Percentiles rank a stretch among this genome's conserved stretches.
Evolutionary conservation across 2,113 vertebrate genomes (phyloP).

Genomic region (Tychaedon coryphoeus): DNA sequence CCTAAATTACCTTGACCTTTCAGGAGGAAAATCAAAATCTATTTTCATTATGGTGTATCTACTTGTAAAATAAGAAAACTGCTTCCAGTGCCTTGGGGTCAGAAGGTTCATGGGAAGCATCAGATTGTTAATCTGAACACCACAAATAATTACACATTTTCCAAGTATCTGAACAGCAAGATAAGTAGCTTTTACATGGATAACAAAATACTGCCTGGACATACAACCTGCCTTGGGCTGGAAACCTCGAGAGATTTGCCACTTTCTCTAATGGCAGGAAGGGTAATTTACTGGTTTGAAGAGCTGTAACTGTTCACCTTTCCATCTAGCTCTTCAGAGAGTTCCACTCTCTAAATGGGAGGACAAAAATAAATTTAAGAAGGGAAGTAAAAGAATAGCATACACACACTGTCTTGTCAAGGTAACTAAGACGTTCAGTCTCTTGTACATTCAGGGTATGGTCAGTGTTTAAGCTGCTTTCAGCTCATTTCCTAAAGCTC

Average conservation of each 20-base stretch:
- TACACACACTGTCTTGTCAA: background rate
- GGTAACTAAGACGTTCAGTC: background rate
- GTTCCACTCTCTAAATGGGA: background rate
- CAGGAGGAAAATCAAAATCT: background rate
- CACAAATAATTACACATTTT: background rate
- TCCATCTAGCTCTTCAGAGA: background rate
- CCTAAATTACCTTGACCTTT: background rate
- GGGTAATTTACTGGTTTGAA: background rate
- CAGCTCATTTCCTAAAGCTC: background rate
- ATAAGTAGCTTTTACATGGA: background rate
- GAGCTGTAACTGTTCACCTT: background rate
- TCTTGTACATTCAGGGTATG: background rate
- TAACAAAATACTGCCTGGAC: background rate
- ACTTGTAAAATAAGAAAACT: background rate
- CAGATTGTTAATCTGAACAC: background rate
- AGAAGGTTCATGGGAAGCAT: background rate
- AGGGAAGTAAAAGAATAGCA: background rate
- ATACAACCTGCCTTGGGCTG: background rate
- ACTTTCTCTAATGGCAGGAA: background rate
- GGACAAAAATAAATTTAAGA: background rate
- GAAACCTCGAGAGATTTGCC: background rate
- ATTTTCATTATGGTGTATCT: background rate
- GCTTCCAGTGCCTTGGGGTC: background rate
- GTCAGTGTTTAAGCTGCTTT: background rate
- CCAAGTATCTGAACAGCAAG: background rate